These are phyloP conservation scores for Sapayoa aenigma DNA, from an alignment of 2,113 vertebrate genomes.

Conservation along the genomic window DNA sequence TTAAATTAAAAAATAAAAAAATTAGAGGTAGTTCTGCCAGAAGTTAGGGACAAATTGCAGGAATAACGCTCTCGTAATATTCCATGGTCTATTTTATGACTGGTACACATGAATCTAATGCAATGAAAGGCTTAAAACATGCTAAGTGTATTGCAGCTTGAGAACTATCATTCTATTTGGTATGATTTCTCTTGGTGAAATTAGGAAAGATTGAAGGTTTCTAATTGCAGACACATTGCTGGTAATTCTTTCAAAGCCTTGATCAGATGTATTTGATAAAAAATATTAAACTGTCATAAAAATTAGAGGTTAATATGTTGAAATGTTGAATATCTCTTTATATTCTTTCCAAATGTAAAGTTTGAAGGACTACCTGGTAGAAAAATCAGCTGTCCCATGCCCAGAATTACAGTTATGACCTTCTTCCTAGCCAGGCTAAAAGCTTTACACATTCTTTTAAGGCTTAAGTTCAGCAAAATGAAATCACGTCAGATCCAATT, in stretches of 20 bases:
- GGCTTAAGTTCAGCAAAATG: neutral
- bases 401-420: neutral
- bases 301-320: neutral
- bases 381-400: neutral
- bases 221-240: neutral
- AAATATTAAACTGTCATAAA: neutral
- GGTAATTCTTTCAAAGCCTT: neutral
- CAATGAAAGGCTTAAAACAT: neutral
- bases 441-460: neutral
- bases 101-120: neutral
- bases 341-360: neutral
- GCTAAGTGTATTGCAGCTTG: neutral
- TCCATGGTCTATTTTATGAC: neutral
- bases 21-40: neutral
- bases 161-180: neutral
- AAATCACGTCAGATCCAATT: neutral
- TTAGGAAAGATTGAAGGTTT: neutral
- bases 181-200: neutral
- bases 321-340: neutral
- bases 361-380: neutral
- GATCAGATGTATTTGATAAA: neutral
- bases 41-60: neutral
- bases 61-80: neutral
- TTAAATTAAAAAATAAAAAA: neutral
- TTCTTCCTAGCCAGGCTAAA: neutral